Conservation (phyloP, 2,888 invertebrate genomes). For the Biston stratarius region DNA sequence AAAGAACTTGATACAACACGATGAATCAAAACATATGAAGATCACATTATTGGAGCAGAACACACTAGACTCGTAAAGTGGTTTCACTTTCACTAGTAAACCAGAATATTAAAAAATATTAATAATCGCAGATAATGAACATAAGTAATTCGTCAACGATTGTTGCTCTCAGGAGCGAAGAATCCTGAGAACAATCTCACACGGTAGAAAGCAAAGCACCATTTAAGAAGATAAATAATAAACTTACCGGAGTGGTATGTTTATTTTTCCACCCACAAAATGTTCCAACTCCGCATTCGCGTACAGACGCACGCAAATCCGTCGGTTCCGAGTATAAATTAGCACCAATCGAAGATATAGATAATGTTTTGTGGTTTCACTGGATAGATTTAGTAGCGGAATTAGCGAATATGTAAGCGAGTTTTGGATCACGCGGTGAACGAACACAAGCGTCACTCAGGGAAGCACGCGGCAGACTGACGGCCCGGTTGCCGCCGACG, state of each 20-base stretch:
- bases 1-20: constrained; percentile 29
- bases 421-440: constrained; percentile 18
- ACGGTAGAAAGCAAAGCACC: constrained; percentile 51
- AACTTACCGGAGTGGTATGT: constrained; percentile 81
- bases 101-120: constrained; percentile 44
- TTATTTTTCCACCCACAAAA: constrained; percentile 74
- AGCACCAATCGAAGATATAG: constrained; percentile 48
- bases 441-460: constrained; percentile 62
- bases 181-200: constrained; percentile 48
- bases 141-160: constrained; percentile 47
- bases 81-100: constrained; percentile 66
- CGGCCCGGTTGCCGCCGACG: constrained; percentile 43
- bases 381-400: constrained; percentile 36
- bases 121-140: constrained; percentile 40
- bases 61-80: constrained; percentile 43
- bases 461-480: constrained; percentile 74
- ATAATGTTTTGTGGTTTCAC: constrained; percentile 34
- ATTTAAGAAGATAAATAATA: constrained; percentile 53
- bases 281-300: constrained; percentile 72
- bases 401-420: constrained; percentile 31
- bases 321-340: constrained; percentile 50
- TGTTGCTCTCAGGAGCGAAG: constrained; percentile 34
- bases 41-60: constrained; percentile 40
- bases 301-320: constrained; percentile 64
- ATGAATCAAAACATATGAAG: constrained; percentile 37